Base-by-base conservation (phyloP, 1,140 invertebrate species). In the Muscidifurax raptorellus region DNA sequence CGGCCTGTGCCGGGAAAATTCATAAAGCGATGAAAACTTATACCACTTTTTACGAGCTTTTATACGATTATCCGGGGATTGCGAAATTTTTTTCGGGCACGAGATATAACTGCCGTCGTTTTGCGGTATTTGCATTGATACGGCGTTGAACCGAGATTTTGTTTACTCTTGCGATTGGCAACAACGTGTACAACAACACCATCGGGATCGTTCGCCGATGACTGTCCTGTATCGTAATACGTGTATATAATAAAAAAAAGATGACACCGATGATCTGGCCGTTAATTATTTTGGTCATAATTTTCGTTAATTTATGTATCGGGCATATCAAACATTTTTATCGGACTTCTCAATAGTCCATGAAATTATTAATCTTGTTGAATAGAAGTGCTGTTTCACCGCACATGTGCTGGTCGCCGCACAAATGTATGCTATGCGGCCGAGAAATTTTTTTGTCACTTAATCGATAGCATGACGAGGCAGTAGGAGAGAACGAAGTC, bases 381-480 rank as follows among this genome's bases (percentile, higher is more conserved):
- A 71, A 79, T 78, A 10, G 36, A 80, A 80, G 28, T 71, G 79
- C 79, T 71, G 79, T 80, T 47, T 80, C 79, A 80, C 15, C 44
- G 27, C 32, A 32, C 71, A 74, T 74, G 71, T 40, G 27, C 13
- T 7, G 6, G 22, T 7, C 2, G 69, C 27, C 15, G 27, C 30
- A 74, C 66, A 64, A 74, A 30, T 59, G 15, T n/a, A 59, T 59
- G 52, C 52, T 59, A 15, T 22, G 1, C 15, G 44, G 52, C 7
- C 18, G 28, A 82, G 32, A 77, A 83, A 77, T n/a, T 76, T 80
- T 85, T 85, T 52, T 59, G 71, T 72, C 72, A 67, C 72, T 85
- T 80, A 75, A 80, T 85, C 71, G 79, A 85, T 75, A 80, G 47
- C 77, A 66, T 80, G 77, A 80, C 83, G 28, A 79, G 27, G 82